Conservation (phyloP, 2,113 vertebrate genomes). For the Upupa epops region DNA sequence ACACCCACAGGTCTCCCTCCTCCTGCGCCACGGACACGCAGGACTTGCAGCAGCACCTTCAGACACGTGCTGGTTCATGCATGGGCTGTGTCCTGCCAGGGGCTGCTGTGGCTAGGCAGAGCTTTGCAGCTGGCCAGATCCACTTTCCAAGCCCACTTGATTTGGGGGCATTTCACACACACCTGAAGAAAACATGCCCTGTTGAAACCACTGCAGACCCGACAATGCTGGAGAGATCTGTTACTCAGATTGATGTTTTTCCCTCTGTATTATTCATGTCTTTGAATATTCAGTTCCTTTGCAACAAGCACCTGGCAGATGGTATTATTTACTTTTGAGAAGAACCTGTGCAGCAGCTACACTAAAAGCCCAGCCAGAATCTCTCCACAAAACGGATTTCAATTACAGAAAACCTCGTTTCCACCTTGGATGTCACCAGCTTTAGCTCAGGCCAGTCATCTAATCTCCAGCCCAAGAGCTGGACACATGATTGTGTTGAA, state of each 20-base stretch:
- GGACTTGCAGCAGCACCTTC: background rate
- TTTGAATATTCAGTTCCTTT: background rate
- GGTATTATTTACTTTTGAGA: background rate
- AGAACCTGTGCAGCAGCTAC: background rate
- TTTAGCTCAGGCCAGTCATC: background rate
- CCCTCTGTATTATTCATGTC: background rate
- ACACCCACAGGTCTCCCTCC: too few relatives aligned
- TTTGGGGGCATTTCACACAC: accelerated
- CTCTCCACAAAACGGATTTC: background rate
- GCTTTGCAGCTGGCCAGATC: background rate
- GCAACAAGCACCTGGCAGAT: background rate
- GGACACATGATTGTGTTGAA: background rate
- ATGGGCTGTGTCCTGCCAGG: background rate
- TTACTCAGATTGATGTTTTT: background rate
- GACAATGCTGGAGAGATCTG: background rate
- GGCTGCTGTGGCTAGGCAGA: background rate
- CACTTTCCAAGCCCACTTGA: background rate
- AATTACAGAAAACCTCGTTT: background rate
- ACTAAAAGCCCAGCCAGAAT: background rate
- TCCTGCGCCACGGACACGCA: accelerated
- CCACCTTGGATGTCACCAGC: background rate
- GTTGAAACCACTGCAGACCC: background rate
- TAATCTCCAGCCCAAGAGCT: background rate
- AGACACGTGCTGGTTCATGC: accelerated
- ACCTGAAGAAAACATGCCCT: background rate